These are phyloP conservation scores for Vespertilio murinus DNA, from an alignment of 2,797 vertebrate genomes.

Conservation along the genomic window DNA sequence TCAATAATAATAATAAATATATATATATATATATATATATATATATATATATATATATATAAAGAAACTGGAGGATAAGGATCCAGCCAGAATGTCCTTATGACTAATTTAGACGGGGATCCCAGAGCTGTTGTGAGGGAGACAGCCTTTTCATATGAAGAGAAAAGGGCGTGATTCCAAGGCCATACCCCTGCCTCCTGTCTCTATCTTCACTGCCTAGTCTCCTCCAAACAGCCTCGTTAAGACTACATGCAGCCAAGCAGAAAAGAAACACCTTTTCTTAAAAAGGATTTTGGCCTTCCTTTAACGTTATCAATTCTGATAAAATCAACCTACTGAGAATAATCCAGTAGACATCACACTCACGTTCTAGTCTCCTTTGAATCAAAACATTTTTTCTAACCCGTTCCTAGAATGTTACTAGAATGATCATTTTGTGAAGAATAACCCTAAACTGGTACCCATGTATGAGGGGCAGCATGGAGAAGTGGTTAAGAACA, in stretches of 20 bases:
- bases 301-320: not conserved
- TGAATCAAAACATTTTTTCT: not conserved
- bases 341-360: not conserved
- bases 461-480: rapidly evolving
- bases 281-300: not conserved
- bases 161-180: not conserved
- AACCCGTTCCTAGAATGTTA: not conserved
- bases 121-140: not conserved
- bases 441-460: not conserved
- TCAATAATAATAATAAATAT: too few species aligned
- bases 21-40: too few species aligned
- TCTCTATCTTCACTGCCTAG: not conserved
- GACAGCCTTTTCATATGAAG: not conserved
- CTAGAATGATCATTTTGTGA: not conserved
- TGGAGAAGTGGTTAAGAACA: not conserved
- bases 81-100: not conserved
- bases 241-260: not conserved
- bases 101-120: not conserved
- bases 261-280: not conserved
- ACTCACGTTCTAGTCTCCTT: not conserved
- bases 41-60: too few species aligned
- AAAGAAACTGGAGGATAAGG: not conserved
- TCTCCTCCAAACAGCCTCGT: not conserved
- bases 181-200: not conserved
- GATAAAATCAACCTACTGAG: not conserved